Base-by-base conservation (phyloP, 2,888 invertebrate species). In the Pyrrhia umbra region DNA sequence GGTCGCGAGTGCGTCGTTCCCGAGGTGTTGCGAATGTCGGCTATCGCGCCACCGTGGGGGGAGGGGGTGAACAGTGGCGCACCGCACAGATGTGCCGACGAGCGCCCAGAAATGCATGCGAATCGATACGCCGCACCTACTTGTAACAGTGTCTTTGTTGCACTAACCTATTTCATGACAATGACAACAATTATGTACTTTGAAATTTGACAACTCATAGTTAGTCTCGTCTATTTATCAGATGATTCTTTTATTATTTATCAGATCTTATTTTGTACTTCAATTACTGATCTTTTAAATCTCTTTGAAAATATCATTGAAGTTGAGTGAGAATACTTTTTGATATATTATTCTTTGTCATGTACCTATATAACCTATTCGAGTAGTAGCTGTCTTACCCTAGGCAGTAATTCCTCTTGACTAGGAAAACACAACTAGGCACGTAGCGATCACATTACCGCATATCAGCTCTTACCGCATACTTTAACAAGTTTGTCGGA, bases 1-100 rank as follows among this genome's bases (percentile, higher is more conserved):
- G 86, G 86, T 85, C 86, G 88, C 85, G 89, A 90, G 89, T 90
- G 90, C 89, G 90, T 89, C 88, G 89, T 88, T 90, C 87, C 90
- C 89, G 92, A 94, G 93, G 94, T 94, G 94, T 94, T 90, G 90
- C 89, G 90, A 92, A 90, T 91, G 93, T 91, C 91, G 90, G 91
- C 88, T 92, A 92, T 90, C 91, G 92, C 87, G 87, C 86, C 88
- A 86, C 85, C 76, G 85, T 68, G 84, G 84, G 80, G 77, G 75
- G 70, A 68, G 74, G 77, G 68, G 62, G 87, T 90, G 92, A 88
- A 88, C 89, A 87, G 87, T 85, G 90, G 90, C 86, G 79, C 87
- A 88, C 91, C 90, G 90, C 92, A 91, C 92, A 92, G 91, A 89
- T 92, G 92, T 88, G 89, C 81, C 74, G 78, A 79, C 76, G 63